phyloP scores from a whole-genome alignment of 2,797 vertebrate species.

The Ciconia nigra region DNA sequence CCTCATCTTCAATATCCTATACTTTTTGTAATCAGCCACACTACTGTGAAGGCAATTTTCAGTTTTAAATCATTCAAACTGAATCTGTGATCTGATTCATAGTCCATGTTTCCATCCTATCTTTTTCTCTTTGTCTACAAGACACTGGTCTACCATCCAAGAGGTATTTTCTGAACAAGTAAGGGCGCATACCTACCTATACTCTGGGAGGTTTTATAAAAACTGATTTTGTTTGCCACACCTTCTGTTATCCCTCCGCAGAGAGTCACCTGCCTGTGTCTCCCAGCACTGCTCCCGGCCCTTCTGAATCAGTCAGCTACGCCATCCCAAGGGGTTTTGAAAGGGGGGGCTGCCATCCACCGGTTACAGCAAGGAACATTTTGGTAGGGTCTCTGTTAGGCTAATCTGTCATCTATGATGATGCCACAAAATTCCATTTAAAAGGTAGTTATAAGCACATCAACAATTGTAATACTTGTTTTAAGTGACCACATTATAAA shows the following conservation, averaged over 20 bases:
- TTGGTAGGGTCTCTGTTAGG: background rate
- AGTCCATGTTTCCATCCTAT: background rate
- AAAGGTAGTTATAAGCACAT: background rate
- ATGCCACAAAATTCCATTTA: background rate
- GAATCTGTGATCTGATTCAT: background rate
- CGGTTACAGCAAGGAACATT: background rate
- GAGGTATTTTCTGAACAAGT: background rate
- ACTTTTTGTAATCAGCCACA: background rate
- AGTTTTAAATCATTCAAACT: background rate
- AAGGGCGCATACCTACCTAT: background rate
- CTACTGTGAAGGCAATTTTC: background rate
- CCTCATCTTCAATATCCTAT: background rate
- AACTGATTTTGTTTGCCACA: background rate
- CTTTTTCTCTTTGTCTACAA: background rate
- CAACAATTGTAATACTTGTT: background rate
- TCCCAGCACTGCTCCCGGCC: background rate
- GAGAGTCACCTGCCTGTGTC: background rate
- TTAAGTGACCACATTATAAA: background rate
- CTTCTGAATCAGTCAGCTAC: background rate
- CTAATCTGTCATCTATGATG: background rate
- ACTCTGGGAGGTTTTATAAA: background rate
- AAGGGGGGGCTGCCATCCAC: background rate
- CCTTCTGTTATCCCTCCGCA: background rate
- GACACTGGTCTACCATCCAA: background rate
- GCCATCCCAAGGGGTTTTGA: background rate